A percentile compares a stretch with the other conserved stretches of the same genome.
These are phyloP conservation scores for Capra hircus DNA, from an alignment of 2,113 vertebrate genomes.

Conservation along the genomic window DNA sequence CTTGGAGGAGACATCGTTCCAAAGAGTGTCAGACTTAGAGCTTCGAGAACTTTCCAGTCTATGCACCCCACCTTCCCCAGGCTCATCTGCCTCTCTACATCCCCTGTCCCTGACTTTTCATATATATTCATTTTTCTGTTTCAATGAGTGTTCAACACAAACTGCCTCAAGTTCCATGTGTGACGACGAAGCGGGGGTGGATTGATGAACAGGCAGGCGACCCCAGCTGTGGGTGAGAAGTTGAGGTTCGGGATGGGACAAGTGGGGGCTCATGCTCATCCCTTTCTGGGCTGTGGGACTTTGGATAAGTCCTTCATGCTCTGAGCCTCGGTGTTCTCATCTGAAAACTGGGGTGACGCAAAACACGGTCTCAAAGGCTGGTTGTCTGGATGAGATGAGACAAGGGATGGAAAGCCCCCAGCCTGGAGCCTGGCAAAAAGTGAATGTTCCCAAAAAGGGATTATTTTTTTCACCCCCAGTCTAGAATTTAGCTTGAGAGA, in stretches of 20 bases:
- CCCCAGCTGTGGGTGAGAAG: background rate
- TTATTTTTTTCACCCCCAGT: background rate
- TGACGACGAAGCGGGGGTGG: rapidly evolving
- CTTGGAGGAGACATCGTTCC: background rate
- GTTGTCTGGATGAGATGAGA: background rate
- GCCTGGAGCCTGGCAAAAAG: background rate
- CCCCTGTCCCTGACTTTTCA: background rate
- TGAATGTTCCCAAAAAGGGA: too few species aligned
- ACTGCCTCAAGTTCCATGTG: background rate
- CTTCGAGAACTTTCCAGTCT: background rate
- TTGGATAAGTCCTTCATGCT: background rate
- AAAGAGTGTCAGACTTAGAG: background rate
- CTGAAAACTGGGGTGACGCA: background rate
- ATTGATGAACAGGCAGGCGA: background rate
- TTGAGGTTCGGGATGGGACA: background rate
- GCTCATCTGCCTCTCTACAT: background rate
- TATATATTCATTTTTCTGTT: background rate
- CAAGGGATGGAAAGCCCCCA: rapidly evolving
- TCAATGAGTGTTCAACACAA: rapidly evolving
- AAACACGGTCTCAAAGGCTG: background rate
- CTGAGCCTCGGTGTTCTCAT: background rate
- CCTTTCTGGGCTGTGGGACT: background rate
- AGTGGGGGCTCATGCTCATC: rapidly evolving
- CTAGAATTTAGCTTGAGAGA: background rate
- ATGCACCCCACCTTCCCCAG: too few species aligned